A percentile compares a stretch with the other conserved stretches of the same genome.
These are phyloP conservation scores for Selenia dentaria DNA, from an alignment of 2,888 invertebrate genomes.

Conservation along the genomic window DNA sequence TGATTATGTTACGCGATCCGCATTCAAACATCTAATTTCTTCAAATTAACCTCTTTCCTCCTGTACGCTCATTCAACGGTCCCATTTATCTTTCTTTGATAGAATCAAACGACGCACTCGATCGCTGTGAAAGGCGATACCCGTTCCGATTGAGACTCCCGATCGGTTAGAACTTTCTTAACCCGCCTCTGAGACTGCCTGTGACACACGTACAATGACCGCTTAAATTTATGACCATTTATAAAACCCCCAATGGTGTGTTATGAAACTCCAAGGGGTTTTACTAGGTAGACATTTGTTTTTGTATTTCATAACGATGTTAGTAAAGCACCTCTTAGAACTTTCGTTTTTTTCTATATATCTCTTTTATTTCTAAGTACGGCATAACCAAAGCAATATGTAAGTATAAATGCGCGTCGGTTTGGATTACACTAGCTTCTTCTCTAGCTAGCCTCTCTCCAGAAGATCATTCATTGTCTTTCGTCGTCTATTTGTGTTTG, in stretches of 20 bases:
- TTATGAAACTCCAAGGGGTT: conserved; percentile 25
- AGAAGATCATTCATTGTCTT: too few species aligned
- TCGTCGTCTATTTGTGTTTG: too few species aligned
- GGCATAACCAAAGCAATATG: too few species aligned
- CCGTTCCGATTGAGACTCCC: conserved; percentile 51
- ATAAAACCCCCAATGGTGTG: conserved; percentile 46
- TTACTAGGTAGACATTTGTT: too few species aligned
- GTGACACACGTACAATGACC: conserved; percentile 59
- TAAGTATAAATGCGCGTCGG: too few species aligned
- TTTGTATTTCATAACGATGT: too few species aligned
- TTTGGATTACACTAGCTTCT: too few species aligned
- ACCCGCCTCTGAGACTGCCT: conserved; percentile 43
- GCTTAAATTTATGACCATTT: conserved; percentile 54
- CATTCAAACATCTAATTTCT: conserved; percentile 30
- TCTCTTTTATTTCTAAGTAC: too few species aligned
- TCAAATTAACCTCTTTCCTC: conserved; percentile 29
- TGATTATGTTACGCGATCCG: background rate
- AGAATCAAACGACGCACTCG: conserved; percentile 65
- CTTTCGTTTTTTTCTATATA: too few species aligned
- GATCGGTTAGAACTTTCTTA: conserved; percentile 45
- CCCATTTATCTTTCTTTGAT: conserved; percentile 79
- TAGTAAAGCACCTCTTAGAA: too few species aligned
- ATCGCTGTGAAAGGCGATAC: conserved; percentile 50
- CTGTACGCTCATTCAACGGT: conserved; percentile 52
- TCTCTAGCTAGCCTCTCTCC: too few species aligned